Evolutionary conservation across 37 sponge, comb jelly and placozoan genomes (phyloP).

Genomic region (Dysidea cf. avara): DNA sequence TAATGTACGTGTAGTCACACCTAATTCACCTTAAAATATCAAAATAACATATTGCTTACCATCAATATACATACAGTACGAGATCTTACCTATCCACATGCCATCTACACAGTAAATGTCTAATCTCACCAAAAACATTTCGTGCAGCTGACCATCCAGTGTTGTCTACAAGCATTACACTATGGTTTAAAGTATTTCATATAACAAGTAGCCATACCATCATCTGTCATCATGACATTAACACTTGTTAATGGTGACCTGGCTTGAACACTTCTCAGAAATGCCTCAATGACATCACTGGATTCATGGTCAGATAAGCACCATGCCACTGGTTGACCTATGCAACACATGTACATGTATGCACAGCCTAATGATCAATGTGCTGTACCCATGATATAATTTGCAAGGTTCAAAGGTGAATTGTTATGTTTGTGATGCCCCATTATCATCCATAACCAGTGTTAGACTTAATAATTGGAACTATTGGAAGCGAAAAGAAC

Average conservation of each 20-base stretch:
- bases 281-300: background rate
- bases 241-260: constrained; percentile 12
- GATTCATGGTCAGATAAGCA: constrained; percentile 22
- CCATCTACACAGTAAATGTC: constrained; percentile 31
- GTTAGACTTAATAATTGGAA: too few species aligned
- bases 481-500: too few species aligned
- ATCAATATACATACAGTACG: background rate
- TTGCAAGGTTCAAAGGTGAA: too few species aligned
- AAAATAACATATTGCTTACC: too few species aligned
- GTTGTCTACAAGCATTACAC: constrained; percentile 11
- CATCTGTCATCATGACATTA: constrained; percentile 32
- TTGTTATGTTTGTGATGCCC: too few species aligned
- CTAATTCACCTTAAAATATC: background rate
- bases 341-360: background rate
- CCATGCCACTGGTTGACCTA: constrained; percentile 47
- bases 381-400: too few species aligned
- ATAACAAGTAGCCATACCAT: constrained; percentile 21
- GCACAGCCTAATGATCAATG: too few species aligned
- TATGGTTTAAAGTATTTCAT: background rate
- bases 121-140: constrained; percentile 18
- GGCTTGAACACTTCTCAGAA: constrained; percentile 6
- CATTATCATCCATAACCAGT: too few species aligned
- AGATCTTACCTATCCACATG: constrained; percentile 23
- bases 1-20: too few species aligned
- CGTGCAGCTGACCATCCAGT: constrained; percentile 20